These are phyloP conservation scores for Resseliella maxima DNA, from an alignment of 2,888 invertebrate species.

Conservation along the genomic window DNA sequence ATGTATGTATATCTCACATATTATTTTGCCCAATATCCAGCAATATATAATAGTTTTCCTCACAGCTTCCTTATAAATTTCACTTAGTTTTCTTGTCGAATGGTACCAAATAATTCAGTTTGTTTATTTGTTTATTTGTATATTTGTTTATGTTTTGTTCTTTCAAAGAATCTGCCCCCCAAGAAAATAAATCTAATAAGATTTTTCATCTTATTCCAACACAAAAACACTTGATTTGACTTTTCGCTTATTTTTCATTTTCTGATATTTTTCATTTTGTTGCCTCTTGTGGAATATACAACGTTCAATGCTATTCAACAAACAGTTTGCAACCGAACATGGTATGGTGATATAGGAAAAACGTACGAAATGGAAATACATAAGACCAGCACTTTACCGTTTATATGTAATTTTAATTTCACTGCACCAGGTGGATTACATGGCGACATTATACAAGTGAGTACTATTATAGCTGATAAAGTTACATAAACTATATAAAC, in stretches of 20 bases:
- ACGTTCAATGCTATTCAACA: background rate
- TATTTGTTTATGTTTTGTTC: too few species aligned
- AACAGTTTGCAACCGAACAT: conserved; percentile 84
- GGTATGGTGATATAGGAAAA: conserved; percentile 82
- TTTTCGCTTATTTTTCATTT: background rate
- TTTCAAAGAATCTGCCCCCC: background rate
- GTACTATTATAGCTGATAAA: conserved; percentile 57
- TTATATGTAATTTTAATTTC: conserved; percentile 85
- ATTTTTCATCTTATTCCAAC: conserved; percentile 4
- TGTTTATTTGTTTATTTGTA: too few species aligned
- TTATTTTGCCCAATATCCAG: too few species aligned
- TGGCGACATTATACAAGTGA: conserved; percentile 85
- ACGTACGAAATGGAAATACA: conserved; percentile 84
- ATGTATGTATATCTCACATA: too few species aligned
- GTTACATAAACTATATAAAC: background rate
- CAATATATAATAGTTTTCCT: too few species aligned
- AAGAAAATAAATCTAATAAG: too few species aligned
- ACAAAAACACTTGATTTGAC: conserved; percentile 11
- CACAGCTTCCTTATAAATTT: too few species aligned
- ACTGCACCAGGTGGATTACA: conserved; percentile 81
- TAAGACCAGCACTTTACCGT: conserved; percentile 80
- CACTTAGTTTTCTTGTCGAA: too few species aligned
- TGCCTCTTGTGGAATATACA: too few species aligned
- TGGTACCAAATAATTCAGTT: too few species aligned
- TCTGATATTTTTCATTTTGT: background rate